Conservation (phyloP, 2,113 vertebrate genomes). For the Cyphomyrus plagiostoma region DNA sequence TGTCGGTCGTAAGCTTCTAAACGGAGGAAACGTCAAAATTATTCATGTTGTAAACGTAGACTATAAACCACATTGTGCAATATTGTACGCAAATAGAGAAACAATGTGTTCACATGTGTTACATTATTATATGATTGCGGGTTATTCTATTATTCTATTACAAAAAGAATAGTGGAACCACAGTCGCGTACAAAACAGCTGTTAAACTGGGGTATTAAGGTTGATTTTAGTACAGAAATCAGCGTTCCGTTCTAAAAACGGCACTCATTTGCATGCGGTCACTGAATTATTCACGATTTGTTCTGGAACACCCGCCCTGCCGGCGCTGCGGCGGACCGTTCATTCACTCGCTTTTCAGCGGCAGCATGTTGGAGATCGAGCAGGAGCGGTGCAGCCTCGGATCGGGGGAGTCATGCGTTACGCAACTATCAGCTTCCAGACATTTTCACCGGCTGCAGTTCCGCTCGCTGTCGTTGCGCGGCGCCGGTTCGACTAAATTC, state of each 20-base stretch:
- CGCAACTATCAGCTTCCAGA: slow-evolving; percentile 28
- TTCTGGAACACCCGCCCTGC: background rate
- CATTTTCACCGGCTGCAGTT: slow-evolving; percentile 8
- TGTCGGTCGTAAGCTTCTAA: background rate
- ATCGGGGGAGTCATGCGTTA: slow-evolving; percentile 26
- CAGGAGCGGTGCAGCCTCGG: background rate
- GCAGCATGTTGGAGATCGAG: background rate
- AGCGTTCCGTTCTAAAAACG: background rate
- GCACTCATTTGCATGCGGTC: background rate
- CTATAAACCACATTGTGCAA: background rate
- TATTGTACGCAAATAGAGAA: background rate
- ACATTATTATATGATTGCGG: background rate
- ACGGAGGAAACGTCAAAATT: background rate
- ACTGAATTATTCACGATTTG: slow-evolving; percentile 16
- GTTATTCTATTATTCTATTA: background rate
- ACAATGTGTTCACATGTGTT: background rate
- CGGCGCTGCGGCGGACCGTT: background rate
- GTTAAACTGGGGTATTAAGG: background rate
- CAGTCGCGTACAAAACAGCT: background rate
- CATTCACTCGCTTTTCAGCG: background rate
- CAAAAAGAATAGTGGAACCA: background rate
- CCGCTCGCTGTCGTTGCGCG: background rate
- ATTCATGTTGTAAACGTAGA: background rate
- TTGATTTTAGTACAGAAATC: background rate
- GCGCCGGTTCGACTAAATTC: background rate